phyloP scores from a whole-genome alignment of 2,113 vertebrate species.

The Istiophorus platypterus region DNA sequence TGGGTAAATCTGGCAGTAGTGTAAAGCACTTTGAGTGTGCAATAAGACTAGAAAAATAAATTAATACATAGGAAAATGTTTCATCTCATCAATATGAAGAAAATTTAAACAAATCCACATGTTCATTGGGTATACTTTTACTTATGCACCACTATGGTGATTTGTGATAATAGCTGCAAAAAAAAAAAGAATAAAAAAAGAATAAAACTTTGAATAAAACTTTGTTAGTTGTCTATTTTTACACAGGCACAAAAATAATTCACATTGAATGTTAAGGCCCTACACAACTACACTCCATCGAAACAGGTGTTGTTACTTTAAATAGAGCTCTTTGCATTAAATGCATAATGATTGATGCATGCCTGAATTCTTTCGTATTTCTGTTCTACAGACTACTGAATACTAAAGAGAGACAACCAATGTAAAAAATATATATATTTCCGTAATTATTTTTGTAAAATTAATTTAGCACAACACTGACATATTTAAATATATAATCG shows the following conservation, averaged over 20 bases:
- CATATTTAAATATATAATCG: no score
- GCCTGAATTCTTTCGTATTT: neutral
- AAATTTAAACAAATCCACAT: neutral
- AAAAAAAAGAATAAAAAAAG: no score
- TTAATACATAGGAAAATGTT: neutral
- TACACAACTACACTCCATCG: no score
- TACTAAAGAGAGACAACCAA: neutral
- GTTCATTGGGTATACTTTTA: neutral
- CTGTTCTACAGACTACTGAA: neutral
- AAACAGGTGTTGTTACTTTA: neutral
- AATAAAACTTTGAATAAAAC: no score
- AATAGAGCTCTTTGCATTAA: neutral
- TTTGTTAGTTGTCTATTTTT: neutral
- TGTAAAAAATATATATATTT: neutral
- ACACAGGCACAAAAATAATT: neutral
- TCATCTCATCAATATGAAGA: no score
- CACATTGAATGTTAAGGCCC: neutral
- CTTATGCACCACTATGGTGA: neutral
- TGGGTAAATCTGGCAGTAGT: no score
- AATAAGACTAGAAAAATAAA: no score
- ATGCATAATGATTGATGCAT: neutral
- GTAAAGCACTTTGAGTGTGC: no score
- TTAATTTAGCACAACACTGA: neutral
- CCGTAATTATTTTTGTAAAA: neutral
- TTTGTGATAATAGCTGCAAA: constrained; percentile 7